Percentiles rank a stretch among this genome's conserved stretches.
Conservation (phyloP, 2,888 invertebrate genomes). For the Gordius sp. region DNA sequence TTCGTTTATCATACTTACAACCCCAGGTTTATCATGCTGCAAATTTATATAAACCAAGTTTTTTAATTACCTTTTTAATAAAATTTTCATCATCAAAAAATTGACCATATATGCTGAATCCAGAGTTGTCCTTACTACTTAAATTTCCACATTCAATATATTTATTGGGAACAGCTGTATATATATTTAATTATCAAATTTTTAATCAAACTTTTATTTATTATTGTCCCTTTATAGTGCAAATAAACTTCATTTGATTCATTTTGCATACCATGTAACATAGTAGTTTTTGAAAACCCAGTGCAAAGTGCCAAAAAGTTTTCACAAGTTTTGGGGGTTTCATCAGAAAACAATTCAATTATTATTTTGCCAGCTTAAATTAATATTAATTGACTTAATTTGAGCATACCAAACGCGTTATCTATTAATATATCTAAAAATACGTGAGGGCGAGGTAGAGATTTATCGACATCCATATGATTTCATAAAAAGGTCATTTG, state of each 20-base stretch:
- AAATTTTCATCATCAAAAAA: not conserved
- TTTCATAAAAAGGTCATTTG: no score
- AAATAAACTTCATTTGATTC: not conserved
- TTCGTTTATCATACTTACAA: not conserved
- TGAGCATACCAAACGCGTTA: no score
- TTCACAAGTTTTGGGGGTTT: not conserved
- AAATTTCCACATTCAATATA: not conserved
- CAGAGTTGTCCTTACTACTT: not conserved
- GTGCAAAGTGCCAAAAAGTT: conserved; percentile 2
- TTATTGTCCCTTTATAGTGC: conserved; percentile 5
- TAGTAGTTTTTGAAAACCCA: not conserved
- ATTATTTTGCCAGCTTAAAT: no score
- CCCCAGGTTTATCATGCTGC: not conserved
- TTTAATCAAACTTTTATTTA: not conserved
- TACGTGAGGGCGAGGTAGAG: no score
- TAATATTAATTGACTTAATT: no score
- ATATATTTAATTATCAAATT: not conserved
- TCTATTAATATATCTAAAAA: no score
- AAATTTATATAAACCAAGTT: not conserved
- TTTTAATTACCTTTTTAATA: not conserved
- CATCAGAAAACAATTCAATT: conserved; percentile 4
- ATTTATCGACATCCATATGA: no score
- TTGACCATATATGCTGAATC: no score
- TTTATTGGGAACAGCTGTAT: not conserved
- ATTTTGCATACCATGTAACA: not conserved